Conservation (phyloP, 2,888 invertebrate genomes). For the Tuberolachnus salignus region DNA sequence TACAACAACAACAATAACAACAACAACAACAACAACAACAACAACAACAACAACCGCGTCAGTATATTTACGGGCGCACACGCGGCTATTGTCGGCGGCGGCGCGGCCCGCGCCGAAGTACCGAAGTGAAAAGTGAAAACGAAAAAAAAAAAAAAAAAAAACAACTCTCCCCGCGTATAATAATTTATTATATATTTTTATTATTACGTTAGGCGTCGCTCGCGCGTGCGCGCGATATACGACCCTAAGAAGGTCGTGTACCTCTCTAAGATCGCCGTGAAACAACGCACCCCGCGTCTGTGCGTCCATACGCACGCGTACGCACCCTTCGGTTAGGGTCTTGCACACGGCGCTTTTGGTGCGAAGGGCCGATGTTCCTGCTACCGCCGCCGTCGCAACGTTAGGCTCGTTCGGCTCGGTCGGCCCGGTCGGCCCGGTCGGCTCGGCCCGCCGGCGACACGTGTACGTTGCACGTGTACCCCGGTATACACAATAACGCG, state of each 20-base stretch:
- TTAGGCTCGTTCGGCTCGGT: not conserved
- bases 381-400: not conserved
- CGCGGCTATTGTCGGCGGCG: not conserved
- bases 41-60: too few species aligned
- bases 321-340: constrained; percentile 35
- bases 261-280: constrained; percentile 10
- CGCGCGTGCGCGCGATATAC: not conserved
- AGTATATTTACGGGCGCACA: too few species aligned
- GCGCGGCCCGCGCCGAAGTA: not conserved
- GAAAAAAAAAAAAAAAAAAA: constrained; percentile 36
- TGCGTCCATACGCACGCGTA: not conserved
- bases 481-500: not conserved
- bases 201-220: too few species aligned
- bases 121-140: not conserved
- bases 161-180: constrained; percentile 22
- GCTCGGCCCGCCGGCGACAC: not conserved
- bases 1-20: too few species aligned
- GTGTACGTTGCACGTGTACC: constrained; percentile 42
- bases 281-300: not conserved
- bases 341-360: constrained; percentile 37
- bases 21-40: too few species aligned
- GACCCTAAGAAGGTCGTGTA: constrained; percentile 49
- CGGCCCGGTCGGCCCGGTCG: not conserved
- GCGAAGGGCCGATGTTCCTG: constrained; percentile 47
- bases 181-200: too few species aligned